phyloP scores from a whole-genome alignment of 2,888 invertebrate genomes.

The Gastracanthus pulcherrimus region DNA sequence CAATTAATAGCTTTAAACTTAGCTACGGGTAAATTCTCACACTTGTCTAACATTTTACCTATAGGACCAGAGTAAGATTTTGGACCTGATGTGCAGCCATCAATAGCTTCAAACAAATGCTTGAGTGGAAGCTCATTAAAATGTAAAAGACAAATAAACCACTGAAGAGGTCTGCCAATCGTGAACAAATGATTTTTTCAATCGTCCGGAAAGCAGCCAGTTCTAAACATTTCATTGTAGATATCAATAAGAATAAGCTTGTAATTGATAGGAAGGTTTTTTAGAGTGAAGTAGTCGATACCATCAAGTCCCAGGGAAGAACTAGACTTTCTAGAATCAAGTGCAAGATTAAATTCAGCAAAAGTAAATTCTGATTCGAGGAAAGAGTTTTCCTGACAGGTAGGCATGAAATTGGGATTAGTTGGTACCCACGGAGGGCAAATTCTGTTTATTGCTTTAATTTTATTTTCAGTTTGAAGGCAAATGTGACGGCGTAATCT shows the following conservation, averaged over 20 bases:
- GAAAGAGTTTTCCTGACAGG: not conserved
- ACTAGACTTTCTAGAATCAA: not conserved
- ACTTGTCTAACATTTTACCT: too few relatives aligned
- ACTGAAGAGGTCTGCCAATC: too few relatives aligned
- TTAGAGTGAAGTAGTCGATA: conserved; percentile 23
- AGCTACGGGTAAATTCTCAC: too few relatives aligned
- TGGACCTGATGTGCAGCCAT: too few relatives aligned
- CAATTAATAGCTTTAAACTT: too few relatives aligned
- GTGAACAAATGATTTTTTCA: conserved; percentile 19
- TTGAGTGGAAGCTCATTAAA: not conserved
- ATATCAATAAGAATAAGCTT: conserved; percentile 31
- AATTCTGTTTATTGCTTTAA: not conserved
- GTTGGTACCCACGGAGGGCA: conserved; percentile 2
- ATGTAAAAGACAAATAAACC: not conserved
- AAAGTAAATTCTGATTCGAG: conserved; percentile 6
- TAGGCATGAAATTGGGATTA: not conserved
- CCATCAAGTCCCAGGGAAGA: conserved; percentile 38
- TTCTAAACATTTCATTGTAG: conserved; percentile 30
- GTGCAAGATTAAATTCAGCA: conserved; percentile 24
- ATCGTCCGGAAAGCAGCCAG: not conserved
- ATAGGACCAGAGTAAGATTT: too few relatives aligned
- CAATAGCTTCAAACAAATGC: not conserved
- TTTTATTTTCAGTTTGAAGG: not conserved
- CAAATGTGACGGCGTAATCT: not conserved
- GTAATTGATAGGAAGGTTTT: not conserved